phyloP scores from a whole-genome alignment of 2,797 vertebrate genomes.

The Siniperca obscura region DNA sequence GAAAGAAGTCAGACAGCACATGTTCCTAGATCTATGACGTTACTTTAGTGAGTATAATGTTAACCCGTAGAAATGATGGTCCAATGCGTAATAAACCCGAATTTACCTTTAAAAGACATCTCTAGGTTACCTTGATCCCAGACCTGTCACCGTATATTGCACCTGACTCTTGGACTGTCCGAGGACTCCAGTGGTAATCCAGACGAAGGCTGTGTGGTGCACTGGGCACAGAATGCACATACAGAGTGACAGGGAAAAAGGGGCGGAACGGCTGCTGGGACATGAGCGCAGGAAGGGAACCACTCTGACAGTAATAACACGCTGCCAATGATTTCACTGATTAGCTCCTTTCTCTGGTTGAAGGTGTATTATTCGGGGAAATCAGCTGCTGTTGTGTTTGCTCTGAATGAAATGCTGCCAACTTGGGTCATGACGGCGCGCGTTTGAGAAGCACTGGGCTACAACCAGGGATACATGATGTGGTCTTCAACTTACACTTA shows the following conservation, averaged over 20 bases:
- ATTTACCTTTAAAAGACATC: neutral
- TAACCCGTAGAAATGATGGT: too few relatives aligned
- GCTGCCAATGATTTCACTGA: slow-evolving; percentile 69
- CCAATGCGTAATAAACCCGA: neutral
- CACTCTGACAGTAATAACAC: slow-evolving; percentile 70
- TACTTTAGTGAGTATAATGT: neutral
- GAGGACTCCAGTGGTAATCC: slow-evolving; percentile 9
- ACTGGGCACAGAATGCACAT: slow-evolving; percentile 16
- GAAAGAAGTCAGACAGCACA: neutral
- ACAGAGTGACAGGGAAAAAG: slow-evolving; percentile 17
- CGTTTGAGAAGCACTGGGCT: neutral
- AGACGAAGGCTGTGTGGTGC: slow-evolving; percentile 11
- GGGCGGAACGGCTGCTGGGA: slow-evolving; percentile 24
- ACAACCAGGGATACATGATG: neutral
- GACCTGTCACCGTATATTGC: neutral
- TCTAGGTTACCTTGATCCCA: neutral
- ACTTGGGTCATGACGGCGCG: neutral
- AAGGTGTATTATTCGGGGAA: slow-evolving; percentile 70
- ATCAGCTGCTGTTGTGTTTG: slow-evolving; percentile 73
- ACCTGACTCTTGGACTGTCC: slow-evolving; percentile 2
- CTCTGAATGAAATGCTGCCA: slow-evolving; percentile 21
- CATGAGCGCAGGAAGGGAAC: slow-evolving; percentile 45
- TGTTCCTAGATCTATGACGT: too few relatives aligned
- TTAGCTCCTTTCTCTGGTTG: slow-evolving; percentile 68
- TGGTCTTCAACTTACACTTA: slow-evolving; percentile 89